Conservation (phyloP, 92 coral and sea anemone species). For the Pocillopora meandrina region DNA sequence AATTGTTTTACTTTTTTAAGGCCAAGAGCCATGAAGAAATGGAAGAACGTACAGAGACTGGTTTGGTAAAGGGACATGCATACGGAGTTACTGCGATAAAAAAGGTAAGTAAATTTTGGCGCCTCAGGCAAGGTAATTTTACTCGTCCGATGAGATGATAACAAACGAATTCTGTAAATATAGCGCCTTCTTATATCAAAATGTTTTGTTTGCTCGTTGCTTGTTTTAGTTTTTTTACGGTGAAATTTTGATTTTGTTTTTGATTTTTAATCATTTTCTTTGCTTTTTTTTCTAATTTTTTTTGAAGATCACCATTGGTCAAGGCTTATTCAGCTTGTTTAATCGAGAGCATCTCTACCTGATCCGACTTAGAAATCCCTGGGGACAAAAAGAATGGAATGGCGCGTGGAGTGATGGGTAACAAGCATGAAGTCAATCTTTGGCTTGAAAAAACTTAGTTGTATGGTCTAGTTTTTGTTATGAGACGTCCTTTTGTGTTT, state of each 20-base stretch:
- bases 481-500: neutral
- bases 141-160: too few relatives aligned
- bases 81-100: conserved; percentile 92
- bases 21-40: conserved; percentile 84
- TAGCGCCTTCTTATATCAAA: too few relatives aligned
- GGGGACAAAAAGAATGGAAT: conserved; percentile 99
- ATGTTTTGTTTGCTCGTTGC: too few relatives aligned
- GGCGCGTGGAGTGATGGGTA: conserved; percentile 99
- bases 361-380: conserved; percentile 95
- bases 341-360: conserved; percentile 85
- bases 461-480: neutral
- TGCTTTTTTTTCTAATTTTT: neutral
- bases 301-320: conserved; percentile 79
- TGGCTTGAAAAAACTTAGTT: neutral
- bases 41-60: conserved; percentile 89
- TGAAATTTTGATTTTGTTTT: too few relatives aligned
- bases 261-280: too few relatives aligned
- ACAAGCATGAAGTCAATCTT: neutral
- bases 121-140: too few relatives aligned
- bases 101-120: conserved; percentile 58
- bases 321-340: conserved; percentile 87
- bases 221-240: too few relatives aligned
- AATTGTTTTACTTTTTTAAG: conserved; percentile 33
- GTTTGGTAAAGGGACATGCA: conserved; percentile 95
- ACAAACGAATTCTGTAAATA: too few relatives aligned